phyloP scores from a whole-genome alignment of 2,888 invertebrate genomes.

The Apotomis betuletana region DNA sequence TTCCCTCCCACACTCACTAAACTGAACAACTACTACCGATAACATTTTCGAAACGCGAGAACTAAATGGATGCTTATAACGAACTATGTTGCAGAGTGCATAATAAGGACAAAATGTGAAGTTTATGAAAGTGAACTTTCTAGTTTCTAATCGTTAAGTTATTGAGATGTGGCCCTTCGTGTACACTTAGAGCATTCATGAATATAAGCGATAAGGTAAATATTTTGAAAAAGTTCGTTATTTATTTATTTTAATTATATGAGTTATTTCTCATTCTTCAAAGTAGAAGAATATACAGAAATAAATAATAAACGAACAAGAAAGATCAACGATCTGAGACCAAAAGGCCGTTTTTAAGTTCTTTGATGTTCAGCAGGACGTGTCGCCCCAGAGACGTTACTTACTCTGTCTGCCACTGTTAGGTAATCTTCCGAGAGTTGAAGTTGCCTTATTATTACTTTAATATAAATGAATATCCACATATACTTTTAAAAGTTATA shows the following conservation, averaged over 20 bases:
- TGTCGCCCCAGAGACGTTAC: conserved; percentile 8
- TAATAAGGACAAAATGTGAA: conserved; percentile 54
- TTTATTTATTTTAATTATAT: neutral
- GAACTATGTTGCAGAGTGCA: conserved; percentile 22
- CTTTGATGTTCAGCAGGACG: conserved; percentile 25
- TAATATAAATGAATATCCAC: too few relatives aligned
- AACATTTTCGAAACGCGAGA: conserved; percentile 5
- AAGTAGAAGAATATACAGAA: too few relatives aligned
- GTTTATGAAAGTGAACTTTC: conserved; percentile 73
- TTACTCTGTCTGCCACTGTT: neutral
- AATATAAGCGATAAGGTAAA: conserved; percentile 72
- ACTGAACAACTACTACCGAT: conserved; percentile 9
- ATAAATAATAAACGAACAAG: conserved; percentile 12
- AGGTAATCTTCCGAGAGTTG: neutral
- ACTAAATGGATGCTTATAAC: conserved; percentile 42
- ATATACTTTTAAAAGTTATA: too few relatives aligned
- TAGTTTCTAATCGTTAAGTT: conserved; percentile 65
- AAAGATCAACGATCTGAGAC: conserved; percentile 12
- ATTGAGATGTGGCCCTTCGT: conserved; percentile 75
- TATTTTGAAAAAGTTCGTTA: conserved; percentile 24
- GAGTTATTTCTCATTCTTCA: too few relatives aligned
- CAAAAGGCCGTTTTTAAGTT: conserved; percentile 12
- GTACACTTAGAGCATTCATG: conserved; percentile 74
- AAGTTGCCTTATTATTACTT: neutral
- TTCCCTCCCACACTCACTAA: conserved; percentile 19